Conservation (phyloP, 2,888 invertebrate genomes). For the Drosophila suboccidentalis region DNA sequence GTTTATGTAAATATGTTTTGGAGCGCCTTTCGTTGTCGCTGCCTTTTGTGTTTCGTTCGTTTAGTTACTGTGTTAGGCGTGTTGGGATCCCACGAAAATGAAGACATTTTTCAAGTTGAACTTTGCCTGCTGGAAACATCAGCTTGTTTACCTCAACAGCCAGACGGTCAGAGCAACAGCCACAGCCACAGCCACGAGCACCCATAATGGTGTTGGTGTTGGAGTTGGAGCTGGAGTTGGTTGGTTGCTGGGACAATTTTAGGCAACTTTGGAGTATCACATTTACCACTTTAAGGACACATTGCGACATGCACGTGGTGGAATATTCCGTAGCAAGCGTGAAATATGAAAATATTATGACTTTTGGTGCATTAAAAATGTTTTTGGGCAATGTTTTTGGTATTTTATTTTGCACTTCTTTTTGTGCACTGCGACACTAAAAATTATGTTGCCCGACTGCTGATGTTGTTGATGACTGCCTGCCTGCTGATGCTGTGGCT, state of each 20-base stretch:
- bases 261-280: conserved; percentile 44
- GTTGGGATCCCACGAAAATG: conserved; percentile 56
- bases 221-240: not conserved
- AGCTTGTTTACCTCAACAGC: conserved; percentile 47
- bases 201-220: not conserved
- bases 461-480: conserved; percentile 52
- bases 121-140: conserved; percentile 37
- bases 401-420: conserved; percentile 14
- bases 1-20: conserved; percentile 71
- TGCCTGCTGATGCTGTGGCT: conserved; percentile 46
- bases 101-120: conserved; percentile 67
- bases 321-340: conserved; percentile 44
- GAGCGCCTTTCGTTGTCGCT: conserved; percentile 34
- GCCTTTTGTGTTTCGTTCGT: conserved; percentile 43
- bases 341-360: conserved; percentile 75
- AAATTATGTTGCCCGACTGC: conserved; percentile 54
- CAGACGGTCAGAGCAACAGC: not conserved
- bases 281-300: conserved; percentile 63
- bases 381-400: conserved; percentile 41
- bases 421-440: conserved; percentile 30
- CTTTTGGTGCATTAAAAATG: conserved; percentile 73
- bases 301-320: conserved; percentile 49
- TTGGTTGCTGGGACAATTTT: conserved; percentile 13
- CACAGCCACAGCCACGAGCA: not conserved
- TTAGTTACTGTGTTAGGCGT: conserved; percentile 61